Base-by-base conservation (phyloP, 2,888 invertebrate species). In the Drosophila phalerata region DNA sequence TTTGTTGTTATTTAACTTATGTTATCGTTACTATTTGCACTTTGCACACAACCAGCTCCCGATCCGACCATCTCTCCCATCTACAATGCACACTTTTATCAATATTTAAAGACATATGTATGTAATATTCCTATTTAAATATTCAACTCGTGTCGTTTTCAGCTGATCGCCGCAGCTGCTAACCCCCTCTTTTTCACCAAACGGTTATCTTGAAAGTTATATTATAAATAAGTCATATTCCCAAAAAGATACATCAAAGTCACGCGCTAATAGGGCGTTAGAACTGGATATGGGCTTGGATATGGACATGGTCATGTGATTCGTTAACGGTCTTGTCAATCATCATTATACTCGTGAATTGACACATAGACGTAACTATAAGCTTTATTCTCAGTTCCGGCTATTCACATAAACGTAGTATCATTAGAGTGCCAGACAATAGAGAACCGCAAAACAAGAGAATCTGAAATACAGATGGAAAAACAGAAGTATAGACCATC, bases 131-230 rank as follows among this genome's bases (percentile, higher is more conserved):
- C 15, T 57, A 61, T 17, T 78, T 69, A 53, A 57, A 56, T 69
- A 78, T 81, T 72, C 72, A 25, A 40, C 47, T 67, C 67, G 70
- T 63, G 83, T 71, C 70, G 56, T 40, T 43, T 55, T n/a, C 42
- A 25, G 62, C 22, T 13, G 45, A 60, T 68, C 73, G 34, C 42
- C 13, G 56, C 11, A 37, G 15, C 22, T 47, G n/a, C 11, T 11
- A 4, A 9, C 32, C 19, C 11, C 4, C 8, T n/a, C 13, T 43
- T 10, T 8, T 4, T 11, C n/a, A 13, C 13, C 40, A 15, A 32
- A 38, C 55, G 13, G 42, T 43, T 37, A 47, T 34, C 3, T 37
- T 15, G 19, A 42, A 32, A 34, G 11, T 13, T 13, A 19, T 49
- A 13, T n/a, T n/a, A 51, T 25, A 37, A 34, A 45, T 45, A 2